A percentile compares a stretch with the other conserved stretches of the same genome.
phyloP scores from a whole-genome alignment of 2,888 invertebrate species.

The Phania funesta region DNA sequence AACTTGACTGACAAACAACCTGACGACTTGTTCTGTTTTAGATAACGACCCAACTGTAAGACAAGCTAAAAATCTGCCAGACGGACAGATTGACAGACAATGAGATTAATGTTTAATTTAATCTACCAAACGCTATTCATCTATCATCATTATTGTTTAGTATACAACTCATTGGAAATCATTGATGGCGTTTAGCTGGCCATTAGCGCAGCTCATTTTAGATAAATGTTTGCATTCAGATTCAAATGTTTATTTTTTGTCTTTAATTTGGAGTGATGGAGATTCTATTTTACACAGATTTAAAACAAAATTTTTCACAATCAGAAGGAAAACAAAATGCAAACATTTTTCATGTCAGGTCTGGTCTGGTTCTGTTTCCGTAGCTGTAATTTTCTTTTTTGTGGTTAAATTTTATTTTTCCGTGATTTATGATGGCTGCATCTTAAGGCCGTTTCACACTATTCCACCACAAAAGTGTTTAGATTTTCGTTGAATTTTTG shows the following conservation, averaged over 20 bases:
- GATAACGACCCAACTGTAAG: too few species aligned
- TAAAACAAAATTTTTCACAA: constrained; percentile 38
- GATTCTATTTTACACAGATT: too few species aligned
- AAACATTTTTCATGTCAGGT: neutral
- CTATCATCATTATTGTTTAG: constrained; percentile 11
- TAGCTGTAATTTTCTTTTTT: neutral
- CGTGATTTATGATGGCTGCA: constrained; percentile 56
- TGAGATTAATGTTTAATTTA: constrained; percentile 10
- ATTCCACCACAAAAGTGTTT: constrained; percentile 38
- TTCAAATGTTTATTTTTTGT: neutral
- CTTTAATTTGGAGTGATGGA: too few species aligned
- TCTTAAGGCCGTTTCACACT: constrained; percentile 50
- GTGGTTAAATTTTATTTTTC: neutral
- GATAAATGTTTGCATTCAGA: constrained; percentile 8
- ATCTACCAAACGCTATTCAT: constrained; percentile 15
- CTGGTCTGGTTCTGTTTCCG: neutral
- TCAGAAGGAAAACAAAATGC: constrained; percentile 32
- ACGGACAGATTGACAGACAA: neutral
- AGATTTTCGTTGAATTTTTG: too few species aligned
- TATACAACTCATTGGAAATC: constrained; percentile 52
- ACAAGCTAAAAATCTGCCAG: neutral
- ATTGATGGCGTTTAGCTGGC: constrained; percentile 49
- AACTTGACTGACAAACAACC: too few species aligned
- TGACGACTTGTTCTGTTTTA: too few species aligned
- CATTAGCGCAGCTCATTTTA: constrained; percentile 44